Percentiles rank a stretch among this genome's conserved stretches.
Conservation (phyloP, 2,888 invertebrate genomes). For the Andrena flavipes region DNA sequence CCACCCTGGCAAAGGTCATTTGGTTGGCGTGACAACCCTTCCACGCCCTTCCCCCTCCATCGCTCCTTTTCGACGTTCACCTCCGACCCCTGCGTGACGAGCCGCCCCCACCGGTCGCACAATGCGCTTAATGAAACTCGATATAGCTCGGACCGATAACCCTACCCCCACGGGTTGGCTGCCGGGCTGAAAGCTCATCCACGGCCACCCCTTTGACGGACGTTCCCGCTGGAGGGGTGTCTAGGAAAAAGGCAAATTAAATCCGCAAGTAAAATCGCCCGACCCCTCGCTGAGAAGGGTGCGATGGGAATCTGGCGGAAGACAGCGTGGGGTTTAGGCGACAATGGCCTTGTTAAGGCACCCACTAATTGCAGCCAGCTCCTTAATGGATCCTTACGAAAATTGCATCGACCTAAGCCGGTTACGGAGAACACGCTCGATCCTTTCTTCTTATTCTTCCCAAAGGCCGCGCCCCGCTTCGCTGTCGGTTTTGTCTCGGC, state of each 20-base stretch:
- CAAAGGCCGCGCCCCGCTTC: neutral
- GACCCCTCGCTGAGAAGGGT: neutral
- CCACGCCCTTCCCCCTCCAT: constrained; percentile 50
- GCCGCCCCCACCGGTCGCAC: constrained; percentile 52
- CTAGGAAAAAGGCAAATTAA: constrained; percentile 75
- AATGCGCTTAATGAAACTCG: constrained; percentile 79
- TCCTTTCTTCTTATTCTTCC: constrained; percentile 53
- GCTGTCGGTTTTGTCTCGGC: constrained; percentile 42
- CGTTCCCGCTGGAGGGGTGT: constrained; percentile 42
- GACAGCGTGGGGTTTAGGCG: constrained; percentile 60
- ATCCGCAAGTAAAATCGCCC: constrained; percentile 74
- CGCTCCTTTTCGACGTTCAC: constrained; percentile 47
- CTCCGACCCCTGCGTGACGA: constrained; percentile 59
- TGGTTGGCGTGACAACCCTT: constrained; percentile 68
- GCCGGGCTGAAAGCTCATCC: constrained; percentile 49
- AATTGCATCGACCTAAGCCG: constrained; percentile 79
- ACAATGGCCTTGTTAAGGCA: constrained; percentile 80
- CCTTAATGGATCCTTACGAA: constrained; percentile 79
- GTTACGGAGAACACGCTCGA: constrained; percentile 62
- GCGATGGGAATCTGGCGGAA: constrained; percentile 17
- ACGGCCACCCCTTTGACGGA: constrained; percentile 67
- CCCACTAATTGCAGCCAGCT: constrained; percentile 78
- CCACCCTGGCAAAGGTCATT: constrained; percentile 68
- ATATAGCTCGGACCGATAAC: constrained; percentile 72
- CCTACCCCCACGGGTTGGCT: constrained; percentile 40